Percentiles rank a stretch among this genome's conserved stretches.
These are phyloP conservation scores for Eutrigla gurnardus DNA, from an alignment of 2,797 vertebrate genomes.

Conservation along the genomic window DNA sequence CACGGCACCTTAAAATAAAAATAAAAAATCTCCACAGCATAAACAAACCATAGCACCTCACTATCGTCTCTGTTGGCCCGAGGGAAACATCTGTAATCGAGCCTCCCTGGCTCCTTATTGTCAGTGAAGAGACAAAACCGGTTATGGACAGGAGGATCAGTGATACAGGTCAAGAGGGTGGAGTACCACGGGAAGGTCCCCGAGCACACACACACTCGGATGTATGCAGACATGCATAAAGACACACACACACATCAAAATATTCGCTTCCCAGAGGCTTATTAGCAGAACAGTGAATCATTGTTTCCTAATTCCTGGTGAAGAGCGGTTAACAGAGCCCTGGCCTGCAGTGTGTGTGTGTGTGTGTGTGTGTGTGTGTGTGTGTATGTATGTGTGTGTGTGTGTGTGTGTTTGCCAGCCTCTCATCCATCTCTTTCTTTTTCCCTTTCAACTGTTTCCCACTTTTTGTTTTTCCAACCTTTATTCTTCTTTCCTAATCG, in stretches of 20 bases:
- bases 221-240: slow-evolving; percentile 14
- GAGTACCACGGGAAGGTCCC: slow-evolving; percentile 70
- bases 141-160: slow-evolving; percentile 70
- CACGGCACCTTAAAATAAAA: slow-evolving; percentile 27
- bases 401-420: slow-evolving; percentile 21
- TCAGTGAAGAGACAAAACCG: slow-evolving; percentile 71
- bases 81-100: slow-evolving; percentile 66
- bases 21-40: slow-evolving; percentile 7
- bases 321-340: slow-evolving; percentile 53
- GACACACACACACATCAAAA: slow-evolving; percentile 45
- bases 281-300: slow-evolving; percentile 67
- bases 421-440: slow-evolving; percentile 30
- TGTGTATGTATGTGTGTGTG: background rate
- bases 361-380: slow-evolving; percentile 2
- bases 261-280: slow-evolving; percentile 38
- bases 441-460: slow-evolving; percentile 43
- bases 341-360: background rate
- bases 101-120: slow-evolving; percentile 64
- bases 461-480: slow-evolving; percentile 25
- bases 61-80: slow-evolving; percentile 42
- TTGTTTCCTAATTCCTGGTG: slow-evolving; percentile 61
- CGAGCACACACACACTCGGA: slow-evolving; percentile 19
- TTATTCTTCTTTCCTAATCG: slow-evolving; percentile 15
- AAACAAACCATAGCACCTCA: slow-evolving; percentile 27
- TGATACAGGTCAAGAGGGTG: slow-evolving; percentile 79